A percentile compares a stretch with the other conserved stretches of the same genome.
Conservation (phyloP, 2,888 invertebrate genomes). For the Mythimna ferrago region DNA sequence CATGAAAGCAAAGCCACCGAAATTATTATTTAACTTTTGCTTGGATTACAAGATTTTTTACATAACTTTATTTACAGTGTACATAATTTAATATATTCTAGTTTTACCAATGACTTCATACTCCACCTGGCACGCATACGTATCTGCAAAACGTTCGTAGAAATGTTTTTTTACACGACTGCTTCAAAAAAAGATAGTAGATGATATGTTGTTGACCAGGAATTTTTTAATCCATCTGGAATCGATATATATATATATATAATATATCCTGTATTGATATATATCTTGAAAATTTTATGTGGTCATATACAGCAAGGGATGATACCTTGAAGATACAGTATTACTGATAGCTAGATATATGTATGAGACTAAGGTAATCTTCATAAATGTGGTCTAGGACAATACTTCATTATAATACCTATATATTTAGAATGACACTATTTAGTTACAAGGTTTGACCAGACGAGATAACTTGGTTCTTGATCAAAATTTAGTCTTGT, state of each 20-base stretch:
- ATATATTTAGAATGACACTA: conserved; percentile 1
- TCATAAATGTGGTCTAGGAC: conserved; percentile 14
- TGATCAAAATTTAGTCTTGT: neutral
- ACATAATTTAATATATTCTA: neutral
- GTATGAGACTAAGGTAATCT: too few species aligned
- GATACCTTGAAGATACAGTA: neutral
- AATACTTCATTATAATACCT: neutral
- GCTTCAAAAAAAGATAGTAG: too few species aligned
- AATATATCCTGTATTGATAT: too few species aligned
- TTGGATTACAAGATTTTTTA: neutral
- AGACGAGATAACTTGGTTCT: neutral
- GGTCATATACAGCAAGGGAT: neutral
- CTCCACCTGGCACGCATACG: neutral
- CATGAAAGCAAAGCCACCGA: conserved; percentile 10
- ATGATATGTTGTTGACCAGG: too few species aligned
- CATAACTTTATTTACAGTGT: neutral
- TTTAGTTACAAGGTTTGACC: neutral
- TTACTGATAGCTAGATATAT: neutral
- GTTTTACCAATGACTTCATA: conserved; percentile 21
- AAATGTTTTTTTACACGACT: too few species aligned
- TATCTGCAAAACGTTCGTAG: neutral
- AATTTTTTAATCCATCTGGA: neutral
- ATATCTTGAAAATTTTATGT: too few species aligned
- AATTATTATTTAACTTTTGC: conserved; percentile 10
- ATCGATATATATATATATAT: neutral